These are phyloP conservation scores for Leuciscus waleckii DNA, from an alignment of 2,797 vertebrate species.

Conservation along the genomic window DNA sequence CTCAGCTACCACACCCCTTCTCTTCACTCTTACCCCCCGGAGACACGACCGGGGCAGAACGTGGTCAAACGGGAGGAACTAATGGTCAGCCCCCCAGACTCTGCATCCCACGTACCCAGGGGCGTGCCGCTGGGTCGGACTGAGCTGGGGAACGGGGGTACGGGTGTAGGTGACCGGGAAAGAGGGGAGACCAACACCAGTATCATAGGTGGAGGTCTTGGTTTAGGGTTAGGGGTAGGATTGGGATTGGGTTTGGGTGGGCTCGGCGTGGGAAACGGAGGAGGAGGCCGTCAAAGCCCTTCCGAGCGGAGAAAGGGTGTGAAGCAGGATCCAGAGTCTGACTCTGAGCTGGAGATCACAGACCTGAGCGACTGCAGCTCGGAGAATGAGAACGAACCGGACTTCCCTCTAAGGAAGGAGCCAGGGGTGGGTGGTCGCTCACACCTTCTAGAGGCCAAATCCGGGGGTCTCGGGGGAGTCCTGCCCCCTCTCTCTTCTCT, in stretches of 20 bases:
- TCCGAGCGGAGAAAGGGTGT: conserved; percentile 75
- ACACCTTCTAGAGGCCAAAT: conserved; percentile 69
- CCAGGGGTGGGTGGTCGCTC: conserved; percentile 69
- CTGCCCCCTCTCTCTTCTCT: conserved; percentile 74
- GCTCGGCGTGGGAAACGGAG: conserved; percentile 65
- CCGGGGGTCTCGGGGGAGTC: conserved; percentile 71
- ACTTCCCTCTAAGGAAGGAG: conserved; percentile 73
- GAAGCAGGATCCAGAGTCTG: conserved; percentile 88
- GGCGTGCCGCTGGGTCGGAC: conserved; percentile 73
- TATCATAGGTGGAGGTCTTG: conserved; percentile 42
- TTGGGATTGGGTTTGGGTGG: conserved; percentile 66
- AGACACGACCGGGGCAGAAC: conserved; percentile 74
- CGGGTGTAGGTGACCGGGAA: conserved; percentile 73
- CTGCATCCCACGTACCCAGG: conserved; percentile 78
- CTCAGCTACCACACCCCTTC: conserved; percentile 85
- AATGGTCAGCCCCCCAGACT: conserved; percentile 76
- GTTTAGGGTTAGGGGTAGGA: conserved; percentile 67
- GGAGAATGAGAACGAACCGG: conserved; percentile 82
- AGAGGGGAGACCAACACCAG: conserved; percentile 70
- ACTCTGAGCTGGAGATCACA: conserved; percentile 93
- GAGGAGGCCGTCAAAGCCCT: conserved; percentile 74
- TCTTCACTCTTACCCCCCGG: conserved; percentile 80
- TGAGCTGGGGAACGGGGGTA: conserved; percentile 71
- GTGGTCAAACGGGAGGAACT: conserved; percentile 69
- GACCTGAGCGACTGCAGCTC: conserved; percentile 92